These are phyloP conservation scores for Habrosyne pyritoides DNA, from an alignment of 2,888 invertebrate genomes.

Conservation along the genomic window DNA sequence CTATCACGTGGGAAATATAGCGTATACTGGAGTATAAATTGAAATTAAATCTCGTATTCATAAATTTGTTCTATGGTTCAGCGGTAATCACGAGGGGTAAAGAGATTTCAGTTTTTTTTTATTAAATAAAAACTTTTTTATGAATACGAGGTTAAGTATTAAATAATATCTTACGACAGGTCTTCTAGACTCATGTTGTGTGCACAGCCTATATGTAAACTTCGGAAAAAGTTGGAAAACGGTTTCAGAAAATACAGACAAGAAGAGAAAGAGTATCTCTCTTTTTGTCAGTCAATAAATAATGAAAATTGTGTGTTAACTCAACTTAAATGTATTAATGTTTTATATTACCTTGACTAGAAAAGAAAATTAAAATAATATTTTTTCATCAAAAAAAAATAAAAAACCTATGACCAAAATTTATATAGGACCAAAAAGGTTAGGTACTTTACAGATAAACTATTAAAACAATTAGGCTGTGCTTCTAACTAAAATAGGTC, in stretches of 20 bases:
- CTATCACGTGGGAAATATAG: constrained; percentile 1
- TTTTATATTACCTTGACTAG: too few relatives aligned
- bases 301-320: too few relatives aligned
- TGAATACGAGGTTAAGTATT: neutral
- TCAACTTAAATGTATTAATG: too few relatives aligned
- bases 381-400: neutral
- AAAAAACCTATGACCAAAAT: neutral
- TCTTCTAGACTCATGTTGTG: too few relatives aligned
- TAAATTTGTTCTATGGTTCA: neutral
- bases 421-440: neutral
- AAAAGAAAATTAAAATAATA: neutral
- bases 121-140: neutral
- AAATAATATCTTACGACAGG: neutral
- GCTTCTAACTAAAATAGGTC: neutral
- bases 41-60: neutral
- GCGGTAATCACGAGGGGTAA: too few relatives aligned
- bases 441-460: neutral
- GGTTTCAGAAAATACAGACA: too few relatives aligned
- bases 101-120: too few relatives aligned
- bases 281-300: too few relatives aligned
- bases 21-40: neutral
- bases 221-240: too few relatives aligned
- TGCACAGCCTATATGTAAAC: too few relatives aligned
- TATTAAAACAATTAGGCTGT: neutral
- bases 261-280: too few relatives aligned